These are phyloP conservation scores for Tenodera sinensis DNA, from an alignment of 2,888 invertebrate species.

Conservation along the genomic window DNA sequence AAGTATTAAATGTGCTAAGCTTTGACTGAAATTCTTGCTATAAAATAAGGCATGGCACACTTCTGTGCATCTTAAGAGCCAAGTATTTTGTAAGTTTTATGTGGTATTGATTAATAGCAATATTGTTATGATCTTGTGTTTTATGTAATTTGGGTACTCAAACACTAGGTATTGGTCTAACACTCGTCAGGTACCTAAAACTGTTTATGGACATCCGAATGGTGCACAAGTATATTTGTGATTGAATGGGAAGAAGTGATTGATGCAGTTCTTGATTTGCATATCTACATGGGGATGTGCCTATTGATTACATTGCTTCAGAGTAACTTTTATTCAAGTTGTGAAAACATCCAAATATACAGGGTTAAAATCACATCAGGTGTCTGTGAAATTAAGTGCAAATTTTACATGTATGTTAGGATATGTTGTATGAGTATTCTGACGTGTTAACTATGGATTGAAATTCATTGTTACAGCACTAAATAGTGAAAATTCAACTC, in stretches of 20 bases:
- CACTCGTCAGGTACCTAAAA: background rate
- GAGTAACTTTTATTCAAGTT: background rate
- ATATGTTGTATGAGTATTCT: too few relatives aligned
- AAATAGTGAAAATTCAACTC: too few relatives aligned
- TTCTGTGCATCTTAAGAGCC: background rate
- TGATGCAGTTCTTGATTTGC: background rate
- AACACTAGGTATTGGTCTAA: background rate
- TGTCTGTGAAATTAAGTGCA: too few relatives aligned
- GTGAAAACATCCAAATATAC: too few relatives aligned
- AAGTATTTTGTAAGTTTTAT: background rate
- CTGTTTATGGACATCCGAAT: background rate
- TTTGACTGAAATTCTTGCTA: background rate
- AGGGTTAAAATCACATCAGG: too few relatives aligned
- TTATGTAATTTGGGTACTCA: too few relatives aligned
- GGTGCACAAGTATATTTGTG: background rate
- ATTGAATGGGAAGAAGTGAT: background rate
- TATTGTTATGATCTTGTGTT: too few relatives aligned
- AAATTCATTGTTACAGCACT: too few relatives aligned
- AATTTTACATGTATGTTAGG: too few relatives aligned
- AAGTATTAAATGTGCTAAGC: background rate
- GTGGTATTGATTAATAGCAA: background rate
- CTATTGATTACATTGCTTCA: background rate
- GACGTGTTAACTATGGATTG: too few relatives aligned
- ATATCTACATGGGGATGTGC: background rate
- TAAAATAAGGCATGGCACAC: background rate